These are phyloP conservation scores for Cyanoderma ruficeps DNA, from an alignment of 2,113 vertebrate species.

Conservation along the genomic window DNA sequence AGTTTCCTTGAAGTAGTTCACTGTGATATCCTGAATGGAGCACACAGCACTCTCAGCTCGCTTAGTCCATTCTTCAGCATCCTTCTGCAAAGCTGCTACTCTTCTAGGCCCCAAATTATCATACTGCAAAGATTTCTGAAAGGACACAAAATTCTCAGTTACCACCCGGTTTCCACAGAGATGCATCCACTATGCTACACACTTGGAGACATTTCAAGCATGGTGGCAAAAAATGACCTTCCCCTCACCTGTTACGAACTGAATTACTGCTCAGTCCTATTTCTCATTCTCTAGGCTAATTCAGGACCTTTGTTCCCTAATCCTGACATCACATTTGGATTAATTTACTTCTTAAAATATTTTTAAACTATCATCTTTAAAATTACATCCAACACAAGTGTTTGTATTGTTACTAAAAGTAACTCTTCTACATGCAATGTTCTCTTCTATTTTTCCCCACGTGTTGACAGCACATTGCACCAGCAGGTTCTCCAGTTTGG, in stretches of 20 bases:
- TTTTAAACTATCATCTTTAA: background rate
- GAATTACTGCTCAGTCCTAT: background rate
- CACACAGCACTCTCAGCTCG: conserved; percentile 82
- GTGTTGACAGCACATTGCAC: conserved; percentile 46
- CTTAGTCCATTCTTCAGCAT: conserved; percentile 86
- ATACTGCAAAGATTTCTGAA: conserved; percentile 88
- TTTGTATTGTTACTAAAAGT: conserved; percentile 24
- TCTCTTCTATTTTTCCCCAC: conserved; percentile 28
- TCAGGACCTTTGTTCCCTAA: background rate
- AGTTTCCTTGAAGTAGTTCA: conserved; percentile 92
- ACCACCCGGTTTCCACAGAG: background rate
- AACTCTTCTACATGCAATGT: background rate
- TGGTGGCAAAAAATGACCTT: background rate
- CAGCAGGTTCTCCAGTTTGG: conserved; percentile 18
- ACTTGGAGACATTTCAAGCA: background rate
- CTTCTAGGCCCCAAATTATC: conserved; percentile 90
- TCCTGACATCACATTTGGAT: background rate
- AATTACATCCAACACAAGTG: background rate
- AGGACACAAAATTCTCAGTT: background rate
- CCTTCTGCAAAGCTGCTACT: conserved; percentile 82
- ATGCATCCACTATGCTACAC: background rate
- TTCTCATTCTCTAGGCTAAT: background rate
- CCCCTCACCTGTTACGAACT: background rate
- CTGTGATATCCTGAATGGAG: conserved; percentile 94
- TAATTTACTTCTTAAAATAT: background rate